Evolutionary conservation across 2,888 invertebrate species (phyloP).

Genomic region (Trimorus sp.): DNA sequence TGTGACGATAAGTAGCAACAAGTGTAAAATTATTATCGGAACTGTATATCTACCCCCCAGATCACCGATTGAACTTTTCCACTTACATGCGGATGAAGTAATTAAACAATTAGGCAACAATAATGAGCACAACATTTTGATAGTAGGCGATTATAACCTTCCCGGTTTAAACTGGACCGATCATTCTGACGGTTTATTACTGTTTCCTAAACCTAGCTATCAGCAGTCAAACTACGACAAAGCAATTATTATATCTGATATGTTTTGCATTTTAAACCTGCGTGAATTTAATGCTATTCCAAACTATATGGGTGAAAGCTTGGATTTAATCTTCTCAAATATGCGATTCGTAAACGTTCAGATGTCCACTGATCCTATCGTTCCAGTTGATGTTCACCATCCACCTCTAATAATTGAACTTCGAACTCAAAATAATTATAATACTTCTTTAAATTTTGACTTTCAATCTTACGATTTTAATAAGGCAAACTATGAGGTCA

Average conservation of each 20-base stretch:
- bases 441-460: no score
- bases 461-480: neutral
- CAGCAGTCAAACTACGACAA: neutral
- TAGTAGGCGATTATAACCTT: neutral
- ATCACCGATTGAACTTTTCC: neutral
- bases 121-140: neutral
- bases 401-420: neutral
- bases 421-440: no score
- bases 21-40: neutral
- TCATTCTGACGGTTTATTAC: neutral
- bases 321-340: conserved; percentile 12
- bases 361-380: neutral
- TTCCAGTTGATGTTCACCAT: conserved; percentile 1
- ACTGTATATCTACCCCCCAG: neutral
- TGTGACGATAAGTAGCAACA: neutral
- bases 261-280: neutral
- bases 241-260: neutral
- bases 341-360: neutral
- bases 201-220: neutral
- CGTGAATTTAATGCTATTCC: conserved; percentile 3
- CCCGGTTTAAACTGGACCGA: neutral
- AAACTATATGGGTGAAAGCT: neutral
- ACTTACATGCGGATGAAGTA: neutral
- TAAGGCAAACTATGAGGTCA: neutral
- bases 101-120: neutral